phyloP scores from a whole-genome alignment of 2,797 vertebrate species.

The Xerus rutilus region DNA sequence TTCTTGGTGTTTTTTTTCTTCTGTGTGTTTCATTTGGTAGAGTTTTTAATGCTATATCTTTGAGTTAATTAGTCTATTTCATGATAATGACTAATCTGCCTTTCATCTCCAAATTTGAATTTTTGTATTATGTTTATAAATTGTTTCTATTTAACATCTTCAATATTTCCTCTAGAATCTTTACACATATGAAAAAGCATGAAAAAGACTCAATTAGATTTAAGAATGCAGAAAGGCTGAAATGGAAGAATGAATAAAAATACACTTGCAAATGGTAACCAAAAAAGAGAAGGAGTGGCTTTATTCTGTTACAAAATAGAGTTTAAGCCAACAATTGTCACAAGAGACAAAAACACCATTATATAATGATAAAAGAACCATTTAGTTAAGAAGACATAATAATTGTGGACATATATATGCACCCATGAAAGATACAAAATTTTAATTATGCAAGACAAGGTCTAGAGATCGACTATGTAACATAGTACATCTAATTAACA shows the following conservation, averaged over 20 bases:
- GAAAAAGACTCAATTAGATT: neutral
- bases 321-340: neutral
- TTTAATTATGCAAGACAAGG: neutral
- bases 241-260: neutral
- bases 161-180: neutral
- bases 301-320: neutral
- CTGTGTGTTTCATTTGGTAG: neutral
- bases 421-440: neutral
- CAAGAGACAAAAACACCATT: neutral
- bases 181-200: neutral
- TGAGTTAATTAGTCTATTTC: constrained; percentile 1
- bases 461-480: neutral
- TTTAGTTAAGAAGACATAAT: neutral
- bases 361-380: neutral
- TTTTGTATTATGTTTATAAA: neutral
- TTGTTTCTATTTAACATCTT: neutral
- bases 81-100: neutral
- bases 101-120: neutral
- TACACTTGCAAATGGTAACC: neutral
- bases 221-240: neutral
- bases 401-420: neutral
- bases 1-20: neutral
- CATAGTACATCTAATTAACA: neutral
- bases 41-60: neutral
- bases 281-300: neutral